Evolutionary conservation across 2,888 invertebrate genomes (phyloP).

Genomic region (Drosophila histrio): DNA sequence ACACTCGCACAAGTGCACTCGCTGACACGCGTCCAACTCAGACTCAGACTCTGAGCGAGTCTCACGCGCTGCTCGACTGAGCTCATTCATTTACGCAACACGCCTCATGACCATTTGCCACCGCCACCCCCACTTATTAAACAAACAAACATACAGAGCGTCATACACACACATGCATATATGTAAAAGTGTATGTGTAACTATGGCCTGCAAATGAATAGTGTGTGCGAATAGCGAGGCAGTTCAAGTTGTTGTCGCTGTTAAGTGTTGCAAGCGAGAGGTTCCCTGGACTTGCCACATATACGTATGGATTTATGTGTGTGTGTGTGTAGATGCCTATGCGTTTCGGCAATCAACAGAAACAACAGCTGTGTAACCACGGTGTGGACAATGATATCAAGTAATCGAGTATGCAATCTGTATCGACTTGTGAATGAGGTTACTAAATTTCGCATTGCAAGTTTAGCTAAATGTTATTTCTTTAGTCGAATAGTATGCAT

Average conservation of each 20-base stretch:
- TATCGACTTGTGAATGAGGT: slow-evolving; percentile 4
- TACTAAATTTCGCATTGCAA: background rate
- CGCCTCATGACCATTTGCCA: slow-evolving; percentile 41
- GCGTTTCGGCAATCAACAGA: slow-evolving; percentile 8
- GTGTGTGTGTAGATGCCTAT: background rate
- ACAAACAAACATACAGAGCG: slow-evolving; percentile 38
- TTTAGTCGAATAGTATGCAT: background rate
- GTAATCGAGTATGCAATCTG: slow-evolving; percentile 20
- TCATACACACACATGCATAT: slow-evolving; percentile 15
- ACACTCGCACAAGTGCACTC: slow-evolving; percentile 64
- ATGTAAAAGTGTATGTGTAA: slow-evolving; percentile 1
- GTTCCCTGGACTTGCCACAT: slow-evolving; percentile 7
- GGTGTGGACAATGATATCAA: slow-evolving; percentile 13
- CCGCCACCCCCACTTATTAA: slow-evolving; percentile 70
- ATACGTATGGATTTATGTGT: background rate
- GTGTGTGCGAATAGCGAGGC: slow-evolving; percentile 50
- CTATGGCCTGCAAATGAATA: slow-evolving; percentile 74
- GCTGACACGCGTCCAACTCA: slow-evolving; percentile 62
- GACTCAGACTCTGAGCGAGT: slow-evolving; percentile 29
- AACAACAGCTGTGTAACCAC: slow-evolving; percentile 13
- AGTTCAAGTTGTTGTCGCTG: slow-evolving; percentile 52
- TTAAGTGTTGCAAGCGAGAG: slow-evolving; percentile 16
- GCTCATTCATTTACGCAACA: slow-evolving; percentile 78
- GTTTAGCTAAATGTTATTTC: background rate
- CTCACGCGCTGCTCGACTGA: slow-evolving; percentile 48